Conservation (phyloP, 2,888 invertebrate species). For the Atrina japonica region DNA sequence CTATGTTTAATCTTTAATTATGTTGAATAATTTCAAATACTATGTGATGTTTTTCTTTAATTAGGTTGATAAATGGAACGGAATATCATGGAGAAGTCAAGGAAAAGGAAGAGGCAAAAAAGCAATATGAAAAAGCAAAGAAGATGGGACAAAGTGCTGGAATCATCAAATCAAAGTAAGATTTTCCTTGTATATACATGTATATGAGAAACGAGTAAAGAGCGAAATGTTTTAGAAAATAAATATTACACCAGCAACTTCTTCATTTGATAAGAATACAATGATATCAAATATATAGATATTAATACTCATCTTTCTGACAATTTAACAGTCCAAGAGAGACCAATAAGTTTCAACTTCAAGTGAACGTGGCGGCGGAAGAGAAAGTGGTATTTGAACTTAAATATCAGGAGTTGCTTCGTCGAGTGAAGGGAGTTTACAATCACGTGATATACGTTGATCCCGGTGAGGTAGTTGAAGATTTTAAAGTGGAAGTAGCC, state of each 20-base stretch:
- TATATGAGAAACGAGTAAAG: too few species aligned
- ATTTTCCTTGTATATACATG: too few species aligned
- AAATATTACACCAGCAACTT: too few species aligned
- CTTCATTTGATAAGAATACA: too few species aligned
- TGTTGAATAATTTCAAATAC: too few species aligned
- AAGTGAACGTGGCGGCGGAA: conserved; percentile 85
- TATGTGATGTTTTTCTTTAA: too few species aligned
- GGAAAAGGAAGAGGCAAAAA: conserved; percentile 65
- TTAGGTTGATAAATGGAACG: conserved; percentile 66
- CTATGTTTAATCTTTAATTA: too few species aligned
- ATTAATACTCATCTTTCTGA: too few species aligned
- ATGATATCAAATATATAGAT: too few species aligned
- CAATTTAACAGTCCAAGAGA: conserved; percentile 82
- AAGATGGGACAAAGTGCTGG: conserved; percentile 69
- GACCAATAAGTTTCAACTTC: conserved; percentile 87
- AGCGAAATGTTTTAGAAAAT: too few species aligned
- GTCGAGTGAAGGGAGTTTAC: conserved; percentile 85
- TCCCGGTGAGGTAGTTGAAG: conserved; percentile 85
- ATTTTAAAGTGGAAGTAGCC: conserved; percentile 85
- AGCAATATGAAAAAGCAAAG: conserved; percentile 65
- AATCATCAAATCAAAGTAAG: conserved; percentile 64
- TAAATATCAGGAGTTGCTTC: conserved; percentile 87
- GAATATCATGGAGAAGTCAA: conserved; percentile 67
- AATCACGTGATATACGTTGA: conserved; percentile 86
- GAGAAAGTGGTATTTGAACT: conserved; percentile 86